These are phyloP conservation scores for Illadopsis cleaveri DNA, from an alignment of 2,113 vertebrate species.

Conservation along the genomic window DNA sequence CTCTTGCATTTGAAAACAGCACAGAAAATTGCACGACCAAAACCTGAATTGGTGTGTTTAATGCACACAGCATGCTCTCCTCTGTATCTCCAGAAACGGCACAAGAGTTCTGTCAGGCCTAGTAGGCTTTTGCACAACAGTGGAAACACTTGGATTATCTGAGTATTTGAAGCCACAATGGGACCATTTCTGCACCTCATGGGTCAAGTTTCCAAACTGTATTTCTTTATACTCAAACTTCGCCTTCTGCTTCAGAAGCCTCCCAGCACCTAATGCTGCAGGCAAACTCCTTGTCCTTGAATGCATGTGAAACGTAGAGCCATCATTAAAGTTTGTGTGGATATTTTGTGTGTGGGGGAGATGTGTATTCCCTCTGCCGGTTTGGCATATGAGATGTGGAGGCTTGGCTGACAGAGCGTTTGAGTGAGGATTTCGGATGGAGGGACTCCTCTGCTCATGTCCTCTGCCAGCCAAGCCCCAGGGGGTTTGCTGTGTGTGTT, in stretches of 20 bases:
- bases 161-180: neutral
- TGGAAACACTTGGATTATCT: neutral
- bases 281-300: neutral
- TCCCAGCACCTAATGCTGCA: neutral
- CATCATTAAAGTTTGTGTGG: neutral
- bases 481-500: neutral
- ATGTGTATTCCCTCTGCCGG: neutral
- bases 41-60: neutral
- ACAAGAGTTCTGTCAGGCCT: neutral
- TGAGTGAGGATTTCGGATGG: neutral
- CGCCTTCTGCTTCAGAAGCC: neutral
- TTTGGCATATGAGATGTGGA: neutral
- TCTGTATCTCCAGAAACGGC: neutral
- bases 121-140: neutral
- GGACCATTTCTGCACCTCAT: neutral
- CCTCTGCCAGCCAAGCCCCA: neutral
- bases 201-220: neutral
- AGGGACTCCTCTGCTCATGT: conserved; percentile 1
- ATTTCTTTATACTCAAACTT: neutral
- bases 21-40: neutral
- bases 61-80: neutral
- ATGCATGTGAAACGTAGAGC: neutral
- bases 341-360: neutral
- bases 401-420: neutral
- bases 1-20: conserved; percentile 43